Evolutionary conservation across 2,888 invertebrate genomes (phyloP), one percentile per base, ranked within the genome.

Genomic region (Leptopterna dolabrata): DNA sequence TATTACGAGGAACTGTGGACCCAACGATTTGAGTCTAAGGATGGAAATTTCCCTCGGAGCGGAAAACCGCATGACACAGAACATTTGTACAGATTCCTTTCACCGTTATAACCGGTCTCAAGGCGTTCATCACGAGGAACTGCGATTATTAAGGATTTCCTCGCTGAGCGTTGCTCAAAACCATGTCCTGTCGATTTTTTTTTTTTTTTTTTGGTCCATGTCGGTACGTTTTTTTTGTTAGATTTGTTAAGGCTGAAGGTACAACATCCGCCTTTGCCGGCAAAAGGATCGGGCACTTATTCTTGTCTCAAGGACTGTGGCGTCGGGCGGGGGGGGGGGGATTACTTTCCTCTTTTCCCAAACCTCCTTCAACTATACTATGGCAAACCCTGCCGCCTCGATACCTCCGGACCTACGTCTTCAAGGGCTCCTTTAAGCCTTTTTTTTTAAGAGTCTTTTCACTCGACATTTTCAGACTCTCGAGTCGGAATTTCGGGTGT

Each of bases 361-460:
- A n/a, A n/a, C 73, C 41, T 76, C 73, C 36, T 41, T 76, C 36
- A 41, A 76, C 73, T n/a, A n/a, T n/a, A 76, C 73, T 76, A 76
- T 36, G 73, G 41, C n/a, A 76, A 76, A 36, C 73, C 30, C 73
- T n/a, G 36, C 73, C 73, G 71, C 71, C 73, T 76, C 36, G 19
- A 41, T 76, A 76, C 36, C 73, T 76, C 41, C 30, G 36, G 73
- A 19, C 41, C 73, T 76, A n/a, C 36, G 73, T 76, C 41, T 30
- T 27, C 27, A 71, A 71, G 71, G 73, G 36, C n/a, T 19, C 36
- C 36, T 16, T 30, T 76, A 41, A 76, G 73, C 41, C 73, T 16
- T 76, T 76, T 16, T 76, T 76, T 76, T 76, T 36, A 76, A 76
- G 73, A 36, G 73, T 30, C 73, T 76, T 76, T 55, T 76, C 19